These are phyloP conservation scores for Drosophila anomalata DNA, from an alignment of 2,888 invertebrate species.

Conservation along the genomic window DNA sequence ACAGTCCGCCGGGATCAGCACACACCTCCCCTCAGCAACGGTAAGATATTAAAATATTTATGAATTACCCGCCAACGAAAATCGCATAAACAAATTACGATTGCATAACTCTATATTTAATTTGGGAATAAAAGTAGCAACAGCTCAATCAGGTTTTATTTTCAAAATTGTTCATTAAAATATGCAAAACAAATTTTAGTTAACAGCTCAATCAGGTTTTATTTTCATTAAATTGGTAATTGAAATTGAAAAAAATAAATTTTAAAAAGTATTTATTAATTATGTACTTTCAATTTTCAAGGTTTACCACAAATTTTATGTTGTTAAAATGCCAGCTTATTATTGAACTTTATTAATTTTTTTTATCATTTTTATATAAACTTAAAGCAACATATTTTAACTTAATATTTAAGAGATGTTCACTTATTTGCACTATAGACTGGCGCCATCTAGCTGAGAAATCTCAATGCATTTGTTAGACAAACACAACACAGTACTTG, in stretches of 20 bases:
- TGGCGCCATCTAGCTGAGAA: neutral
- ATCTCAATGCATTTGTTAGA: neutral
- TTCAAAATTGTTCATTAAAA: neutral
- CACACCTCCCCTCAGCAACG: slow-evolving; percentile 84
- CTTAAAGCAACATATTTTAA: no score
- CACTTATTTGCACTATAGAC: neutral
- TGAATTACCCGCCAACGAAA: neutral
- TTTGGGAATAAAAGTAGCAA: neutral
- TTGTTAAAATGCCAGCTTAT: no score
- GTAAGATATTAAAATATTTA: slow-evolving; percentile 65
- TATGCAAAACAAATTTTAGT: neutral
- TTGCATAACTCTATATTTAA: neutral
- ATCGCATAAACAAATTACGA: neutral
- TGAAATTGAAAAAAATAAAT: neutral
- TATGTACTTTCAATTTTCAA: neutral
- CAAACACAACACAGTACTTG: no score
- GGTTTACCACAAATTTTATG: neutral
- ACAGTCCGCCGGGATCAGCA: slow-evolving; percentile 84
- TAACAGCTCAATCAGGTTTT: neutral
- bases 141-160: slow-evolving; percentile 4
- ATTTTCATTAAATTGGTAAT: neutral
- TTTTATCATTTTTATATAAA: no score
- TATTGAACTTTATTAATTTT: no score
- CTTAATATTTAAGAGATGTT: neutral
- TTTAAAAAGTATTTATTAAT: neutral